Conservation (phyloP, 2,888 invertebrate species). For the Thumatha senex region DNA sequence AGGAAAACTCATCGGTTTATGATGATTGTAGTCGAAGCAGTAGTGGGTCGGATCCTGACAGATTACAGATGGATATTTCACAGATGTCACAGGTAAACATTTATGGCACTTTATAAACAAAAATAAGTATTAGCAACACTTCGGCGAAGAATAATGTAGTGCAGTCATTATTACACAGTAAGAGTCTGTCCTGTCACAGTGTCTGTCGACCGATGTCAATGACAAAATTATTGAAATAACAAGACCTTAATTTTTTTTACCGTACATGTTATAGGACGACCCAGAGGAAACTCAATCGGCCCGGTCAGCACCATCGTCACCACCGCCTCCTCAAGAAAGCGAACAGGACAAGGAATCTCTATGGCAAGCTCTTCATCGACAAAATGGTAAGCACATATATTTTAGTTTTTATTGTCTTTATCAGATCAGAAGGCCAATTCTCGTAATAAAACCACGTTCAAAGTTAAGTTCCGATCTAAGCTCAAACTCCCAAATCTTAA, state of each 20-base stretch:
- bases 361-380: conserved; percentile 79
- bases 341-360: conserved; percentile 82
- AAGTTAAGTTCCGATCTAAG: too few species aligned
- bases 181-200: too few species aligned
- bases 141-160: not conserved
- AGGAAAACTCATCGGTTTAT: conserved; percentile 79
- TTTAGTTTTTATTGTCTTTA: not conserved
- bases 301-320: conserved; percentile 75
- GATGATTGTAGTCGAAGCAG: conserved; percentile 86
- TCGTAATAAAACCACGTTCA: too few species aligned
- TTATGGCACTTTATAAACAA: not conserved
- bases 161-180: too few species aligned
- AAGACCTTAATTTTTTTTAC: too few species aligned
- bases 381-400: conserved; percentile 70
- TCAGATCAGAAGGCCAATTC: too few species aligned
- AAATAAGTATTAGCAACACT: not conserved
- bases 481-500: too few species aligned
- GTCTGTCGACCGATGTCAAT: not conserved
- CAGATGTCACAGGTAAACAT: conserved; percentile 74
- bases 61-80: conserved; percentile 88
- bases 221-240: too few species aligned
- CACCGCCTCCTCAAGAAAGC: conserved; percentile 65
- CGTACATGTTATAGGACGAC: conserved; percentile 61
- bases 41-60: conserved; percentile 89
- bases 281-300: conserved; percentile 79